A percentile compares a stretch with the other conserved stretches of the same genome.
These are phyloP conservation scores for Pangasius macronema DNA, from an alignment of 2,797 vertebrate species.

Conservation along the genomic window DNA sequence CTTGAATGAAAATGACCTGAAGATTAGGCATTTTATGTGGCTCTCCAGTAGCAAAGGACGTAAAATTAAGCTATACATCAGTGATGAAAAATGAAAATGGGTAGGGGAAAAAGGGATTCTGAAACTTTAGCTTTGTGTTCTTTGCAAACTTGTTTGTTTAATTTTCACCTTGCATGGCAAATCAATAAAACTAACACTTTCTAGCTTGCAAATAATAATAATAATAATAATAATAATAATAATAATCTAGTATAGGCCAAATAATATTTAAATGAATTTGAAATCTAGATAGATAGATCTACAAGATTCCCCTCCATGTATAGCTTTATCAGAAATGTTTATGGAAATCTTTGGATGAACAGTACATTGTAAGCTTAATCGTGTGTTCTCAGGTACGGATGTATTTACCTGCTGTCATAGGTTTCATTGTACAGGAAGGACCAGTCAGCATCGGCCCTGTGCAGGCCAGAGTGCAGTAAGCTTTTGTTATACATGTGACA, in stretches of 20 bases:
- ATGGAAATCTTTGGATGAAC: neutral
- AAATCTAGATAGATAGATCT: neutral
- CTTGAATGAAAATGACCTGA: neutral
- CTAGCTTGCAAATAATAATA: neutral
- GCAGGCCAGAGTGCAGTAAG: constrained; percentile 54
- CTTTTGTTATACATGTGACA: constrained; percentile 53
- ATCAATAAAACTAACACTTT: neutral
- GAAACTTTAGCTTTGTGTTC: neutral
- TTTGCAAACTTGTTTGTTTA: neutral
- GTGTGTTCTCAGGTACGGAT: constrained; percentile 5
- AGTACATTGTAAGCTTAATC: neutral
- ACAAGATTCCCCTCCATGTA: neutral
- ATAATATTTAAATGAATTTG: neutral
- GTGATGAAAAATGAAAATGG: neutral
- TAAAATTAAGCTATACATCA: neutral
- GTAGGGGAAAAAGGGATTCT: neutral
- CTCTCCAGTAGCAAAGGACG: neutral
- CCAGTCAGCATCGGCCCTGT: constrained; percentile 57
- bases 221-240: no score
- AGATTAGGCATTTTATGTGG: neutral
- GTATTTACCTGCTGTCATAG: constrained; percentile 54
- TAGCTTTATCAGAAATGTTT: neutral
- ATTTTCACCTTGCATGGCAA: neutral
- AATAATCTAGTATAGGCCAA: neutral
- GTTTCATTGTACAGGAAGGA: constrained; percentile 66